Evolutionary conservation across 2,113 vertebrate species (phyloP).

Genomic region (Perca fluviatilis): DNA sequence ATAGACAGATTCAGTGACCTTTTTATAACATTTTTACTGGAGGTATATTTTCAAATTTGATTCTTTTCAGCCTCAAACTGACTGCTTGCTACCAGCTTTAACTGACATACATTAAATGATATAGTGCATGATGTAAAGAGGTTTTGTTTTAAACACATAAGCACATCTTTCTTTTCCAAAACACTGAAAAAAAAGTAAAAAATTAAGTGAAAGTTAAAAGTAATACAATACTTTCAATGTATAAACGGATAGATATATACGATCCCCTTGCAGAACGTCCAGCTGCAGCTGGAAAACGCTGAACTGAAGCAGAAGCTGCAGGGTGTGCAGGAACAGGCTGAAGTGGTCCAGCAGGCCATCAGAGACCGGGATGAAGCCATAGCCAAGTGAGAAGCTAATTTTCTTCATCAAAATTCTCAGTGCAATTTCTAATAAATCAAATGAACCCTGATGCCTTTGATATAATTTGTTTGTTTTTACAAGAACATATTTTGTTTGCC

Average conservation of each 20-base stretch:
- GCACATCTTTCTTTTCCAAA: no score
- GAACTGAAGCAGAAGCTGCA: conserved; percentile 64
- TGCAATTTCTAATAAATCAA: neutral
- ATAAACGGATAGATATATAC: no score
- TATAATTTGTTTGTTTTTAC: neutral
- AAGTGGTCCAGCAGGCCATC: conserved; percentile 82
- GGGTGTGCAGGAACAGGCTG: conserved; percentile 48
- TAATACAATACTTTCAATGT: no score
- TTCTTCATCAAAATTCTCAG: neutral
- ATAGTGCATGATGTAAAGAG: neutral
- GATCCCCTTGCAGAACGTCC: conserved; percentile 53
- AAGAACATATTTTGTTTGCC: neutral
- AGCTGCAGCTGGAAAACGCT: conserved; percentile 74
- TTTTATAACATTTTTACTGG: neutral
- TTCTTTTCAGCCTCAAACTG: neutral
- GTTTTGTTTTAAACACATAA: no score
- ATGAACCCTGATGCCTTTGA: neutral
- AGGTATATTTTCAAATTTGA: neutral
- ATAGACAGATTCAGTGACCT: neutral
- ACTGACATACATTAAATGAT: neutral
- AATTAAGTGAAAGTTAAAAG: no score
- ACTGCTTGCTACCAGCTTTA: neutral
- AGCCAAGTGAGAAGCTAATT: conserved; percentile 81
- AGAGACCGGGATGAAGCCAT: conserved; percentile 89
- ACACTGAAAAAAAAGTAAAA: no score